Evolutionary conservation across 2,888 invertebrate genomes (phyloP).

Genomic region (Chrysolina haemoptera): DNA sequence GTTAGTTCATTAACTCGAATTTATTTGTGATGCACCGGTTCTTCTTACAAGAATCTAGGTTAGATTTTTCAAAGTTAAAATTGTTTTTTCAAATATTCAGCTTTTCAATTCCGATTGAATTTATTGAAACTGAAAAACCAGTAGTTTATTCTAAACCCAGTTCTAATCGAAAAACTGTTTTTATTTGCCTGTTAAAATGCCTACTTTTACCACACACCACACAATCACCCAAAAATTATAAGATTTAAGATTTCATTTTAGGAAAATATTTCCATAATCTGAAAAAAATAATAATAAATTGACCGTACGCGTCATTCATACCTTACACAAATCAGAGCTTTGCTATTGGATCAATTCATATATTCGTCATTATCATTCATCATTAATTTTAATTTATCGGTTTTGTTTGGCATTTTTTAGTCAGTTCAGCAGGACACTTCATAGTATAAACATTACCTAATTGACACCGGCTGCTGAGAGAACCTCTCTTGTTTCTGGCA

Average conservation of each 20-base stretch:
- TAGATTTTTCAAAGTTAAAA: constrained; percentile 4
- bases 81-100: not conserved
- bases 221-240: not conserved
- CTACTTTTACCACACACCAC: not conserved
- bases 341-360: constrained; percentile 10
- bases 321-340: not conserved
- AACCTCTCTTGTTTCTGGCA: not conserved
- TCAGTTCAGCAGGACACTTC: constrained; percentile 7
- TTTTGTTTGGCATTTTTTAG: constrained; percentile 21
- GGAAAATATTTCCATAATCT: not conserved
- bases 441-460: constrained; percentile 13
- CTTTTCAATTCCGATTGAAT: not conserved
- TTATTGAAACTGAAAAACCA: not conserved
- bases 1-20: not conserved
- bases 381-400: constrained; percentile 10
- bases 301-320: not conserved
- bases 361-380: constrained; percentile 14
- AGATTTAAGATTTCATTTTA: not conserved
- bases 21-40: constrained; percentile 2
- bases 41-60: not conserved
- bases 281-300: no score
- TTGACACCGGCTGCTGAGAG: not conserved
- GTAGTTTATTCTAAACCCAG: not conserved
- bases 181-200: not conserved
- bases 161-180: not conserved